Base-by-base conservation (phyloP, 2,888 invertebrate genomes). In the Cheilosia urbana region DNA sequence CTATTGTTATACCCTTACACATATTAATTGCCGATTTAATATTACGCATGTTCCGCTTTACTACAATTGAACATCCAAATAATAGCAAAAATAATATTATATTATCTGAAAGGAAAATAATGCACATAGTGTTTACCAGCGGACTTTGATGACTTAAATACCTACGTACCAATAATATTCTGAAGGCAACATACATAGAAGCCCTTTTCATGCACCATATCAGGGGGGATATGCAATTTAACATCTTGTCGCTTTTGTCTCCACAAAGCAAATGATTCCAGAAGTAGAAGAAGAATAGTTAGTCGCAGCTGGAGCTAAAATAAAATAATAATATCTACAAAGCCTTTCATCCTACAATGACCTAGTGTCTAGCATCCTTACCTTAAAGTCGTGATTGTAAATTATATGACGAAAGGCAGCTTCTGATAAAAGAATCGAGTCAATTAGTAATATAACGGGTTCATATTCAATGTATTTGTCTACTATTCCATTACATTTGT, bases 391-490 rank as follows among this genome's bases (percentile, higher is more conserved):
- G 7, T 95, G 95, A 91, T 98, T 98, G 88, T 95, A 96, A 13
- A 98, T 93, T 40, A 98, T 93, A 93, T 98, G 98, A 40, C 97
- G 93, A 90, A 97, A 97, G 0, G 97, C 98, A 89, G 95, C 94
- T 80, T 94, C 95, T 53, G 96, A 96, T 88, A 98, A 93, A 13
- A 98, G 92, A 34, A 98, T 94, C 30, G 97, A 93, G 92, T 98
- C 98, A 81, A 98, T 96, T 89, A 97, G 94, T 0, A 97, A 95
- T 87, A 98, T 96, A 0, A 97, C 96, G n/a, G 95, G 94, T 90
- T 98, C 98, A 91, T 96, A 97, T 92, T 98, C 98, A 80, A 98
- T 95, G 90, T 98, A 98, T 91, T 97, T 97, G 91, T 98, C 98
- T 0, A 97, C 96, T 15, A 95, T 91, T 55, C 94, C 93, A 60